Evolutionary conservation across 2,113 vertebrate species (phyloP).

Genomic region (Callionymus lyra): DNA sequence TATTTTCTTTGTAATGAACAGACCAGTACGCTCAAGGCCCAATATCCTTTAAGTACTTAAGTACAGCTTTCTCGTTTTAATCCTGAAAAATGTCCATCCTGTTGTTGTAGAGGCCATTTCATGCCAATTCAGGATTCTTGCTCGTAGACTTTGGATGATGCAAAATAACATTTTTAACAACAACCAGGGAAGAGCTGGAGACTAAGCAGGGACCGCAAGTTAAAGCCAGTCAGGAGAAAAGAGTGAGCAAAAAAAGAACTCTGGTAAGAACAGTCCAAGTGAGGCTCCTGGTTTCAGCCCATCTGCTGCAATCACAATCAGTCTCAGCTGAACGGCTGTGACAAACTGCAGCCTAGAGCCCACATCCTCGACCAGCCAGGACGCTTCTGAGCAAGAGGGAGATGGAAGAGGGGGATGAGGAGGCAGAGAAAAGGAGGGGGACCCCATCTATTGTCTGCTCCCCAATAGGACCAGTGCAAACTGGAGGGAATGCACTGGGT

Average conservation of each 20-base stretch:
- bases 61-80: too few species aligned
- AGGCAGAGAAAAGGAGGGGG: conserved; percentile 6
- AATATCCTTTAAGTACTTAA: too few species aligned
- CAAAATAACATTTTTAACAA: too few species aligned
- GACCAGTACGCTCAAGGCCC: too few species aligned
- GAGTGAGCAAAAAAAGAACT: conserved; percentile 1
- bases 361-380: conserved; percentile 54
- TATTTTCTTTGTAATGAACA: too few species aligned
- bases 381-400: conserved; percentile 42
- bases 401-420: conserved; percentile 19
- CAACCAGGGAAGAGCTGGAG: too few species aligned
- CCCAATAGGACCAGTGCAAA: conserved; percentile 49
- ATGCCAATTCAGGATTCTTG: too few species aligned
- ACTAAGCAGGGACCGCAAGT: neutral
- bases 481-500: conserved; percentile 30
- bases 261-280: conserved; percentile 14
- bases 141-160: too few species aligned
- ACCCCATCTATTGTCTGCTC: conserved; percentile 64
- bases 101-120: too few species aligned
- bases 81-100: too few species aligned
- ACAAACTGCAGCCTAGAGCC: conserved; percentile 71
- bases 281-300: conserved; percentile 56
- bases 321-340: conserved; percentile 77
- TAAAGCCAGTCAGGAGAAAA: conserved; percentile 13
- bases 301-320: conserved; percentile 81